Conservation (phyloP, 2,797 vertebrate genomes). For the Philypnodon macrostomus region DNA sequence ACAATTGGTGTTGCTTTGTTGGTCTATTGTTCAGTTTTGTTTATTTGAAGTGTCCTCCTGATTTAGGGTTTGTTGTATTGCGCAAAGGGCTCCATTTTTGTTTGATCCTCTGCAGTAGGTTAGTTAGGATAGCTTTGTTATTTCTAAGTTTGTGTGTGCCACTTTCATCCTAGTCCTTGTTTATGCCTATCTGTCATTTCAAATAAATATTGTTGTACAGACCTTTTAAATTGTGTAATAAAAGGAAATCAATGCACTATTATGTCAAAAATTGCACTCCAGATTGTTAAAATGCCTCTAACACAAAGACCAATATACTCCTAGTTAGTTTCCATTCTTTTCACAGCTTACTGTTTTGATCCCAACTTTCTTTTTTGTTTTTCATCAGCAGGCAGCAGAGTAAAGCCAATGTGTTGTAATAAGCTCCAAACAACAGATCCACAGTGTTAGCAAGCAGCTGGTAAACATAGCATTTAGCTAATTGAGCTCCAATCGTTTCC, state of each 20-base stretch:
- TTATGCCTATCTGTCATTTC: no score
- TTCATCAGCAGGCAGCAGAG: slow-evolving; percentile 6
- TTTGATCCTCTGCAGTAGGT: no score
- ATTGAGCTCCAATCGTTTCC: slow-evolving; percentile 11
- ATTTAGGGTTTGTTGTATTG: no score
- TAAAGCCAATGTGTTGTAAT: slow-evolving; percentile 7
- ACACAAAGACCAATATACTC: slow-evolving; percentile 1
- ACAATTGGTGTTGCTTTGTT: no score
- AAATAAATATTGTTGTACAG: no score
- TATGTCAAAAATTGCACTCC: neutral
- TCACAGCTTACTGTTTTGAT: slow-evolving; percentile 2
- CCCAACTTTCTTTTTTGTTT: slow-evolving; percentile 2
- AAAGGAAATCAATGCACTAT: neutral
- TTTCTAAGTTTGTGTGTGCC: no score
- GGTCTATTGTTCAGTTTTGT: no score
- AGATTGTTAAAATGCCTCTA: slow-evolving; percentile 1
- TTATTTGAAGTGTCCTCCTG: neutral
- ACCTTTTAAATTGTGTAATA: neutral
- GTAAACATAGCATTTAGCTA: slow-evolving; percentile 16
- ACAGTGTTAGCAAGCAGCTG: slow-evolving; percentile 6
- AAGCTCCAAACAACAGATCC: slow-evolving; percentile 13
- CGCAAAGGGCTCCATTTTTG: no score
- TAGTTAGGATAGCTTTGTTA: no score
- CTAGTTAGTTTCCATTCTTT: slow-evolving; percentile 1
- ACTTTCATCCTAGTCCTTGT: no score